Base-by-base conservation (phyloP, 2,888 invertebrate species). In the Cataglyphis cursor region DNA sequence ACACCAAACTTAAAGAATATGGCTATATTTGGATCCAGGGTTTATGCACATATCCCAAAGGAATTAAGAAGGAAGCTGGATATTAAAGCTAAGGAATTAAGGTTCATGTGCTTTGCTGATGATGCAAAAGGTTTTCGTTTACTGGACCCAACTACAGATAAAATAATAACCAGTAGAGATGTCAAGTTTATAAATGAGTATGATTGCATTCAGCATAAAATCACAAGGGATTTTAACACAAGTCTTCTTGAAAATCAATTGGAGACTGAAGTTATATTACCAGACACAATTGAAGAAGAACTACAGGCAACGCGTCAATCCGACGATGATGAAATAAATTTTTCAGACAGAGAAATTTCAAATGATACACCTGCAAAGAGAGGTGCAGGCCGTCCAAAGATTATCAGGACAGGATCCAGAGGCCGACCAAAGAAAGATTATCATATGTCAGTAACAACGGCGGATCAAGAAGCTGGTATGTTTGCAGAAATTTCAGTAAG, bases 1-100 rank as follows among this genome's bases (percentile, higher is more conserved):
- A 28, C 28, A 28, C 28, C 28, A 28, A 28, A 28, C 28, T 28
- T 28, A 3, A 35, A 74, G 12, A 51, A 86, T 78, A 18, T 89
- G 41, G 83, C 80, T 10, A 64, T 88, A 15, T 92, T 91, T 62
- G 91, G 91, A 9, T 84, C 76, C 18, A 74, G 66, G 54, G 88
- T 73, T 0, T 88, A 86, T 35, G 83, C 78, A 1, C 89, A 87
- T 65, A 72, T 89, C 12, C 85, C 85, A 0, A 86, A 88, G 28
- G 85, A 87, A 24, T 44, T 78, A 38, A 81, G 88, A 59, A 70
- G 35, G 10, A 89, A 90, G 62, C 48, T 89, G 0, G 86, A 89
- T n/a, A 61, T 70, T 24, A 89, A 87, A 48, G 85, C 86, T 5
- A 73, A 15, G 28, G 59, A 87, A 72, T 75, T 61, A 3, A 85